Base-by-base conservation (phyloP, 2,888 invertebrate genomes). In the Icerya purchasi region DNA sequence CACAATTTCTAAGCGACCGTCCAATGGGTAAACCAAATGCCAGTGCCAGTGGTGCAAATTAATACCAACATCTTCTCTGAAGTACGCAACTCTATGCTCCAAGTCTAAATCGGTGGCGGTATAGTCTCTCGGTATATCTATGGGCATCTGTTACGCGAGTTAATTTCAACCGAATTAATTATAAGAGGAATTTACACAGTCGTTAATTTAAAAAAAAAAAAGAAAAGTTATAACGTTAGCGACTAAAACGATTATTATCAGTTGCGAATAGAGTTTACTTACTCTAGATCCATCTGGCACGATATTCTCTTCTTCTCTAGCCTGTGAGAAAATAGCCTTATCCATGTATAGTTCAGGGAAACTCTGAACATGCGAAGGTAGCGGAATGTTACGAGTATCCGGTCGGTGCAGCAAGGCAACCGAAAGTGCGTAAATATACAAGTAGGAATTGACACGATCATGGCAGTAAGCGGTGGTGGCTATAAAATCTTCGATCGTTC, bases 31-130 rank as follows among this genome's bases (percentile, higher is more conserved):
- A 1, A 89, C 87, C 65, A 89, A 76, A 71, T 90, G 89, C 89
- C 88, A 89, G 69, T 89, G 88, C 88, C 88, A 90, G 70, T 90
- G 89, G 70, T 89, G 89, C 57, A 86, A 80, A 72, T 89, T 89
- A 66, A 89, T 76, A 64, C 86, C 87, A 63, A 87, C 75, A 70
- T 88, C 89, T 70, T 89, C 88, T 50, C 88, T 78, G 77, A 84
- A 89, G 72, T 89, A 90, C 25, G 86, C 83, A 62, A 86, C 71
- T 3, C 83, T 78, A 70, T 89, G 87, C 67, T 90, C 89, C 1
- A 80, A 80, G 66, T 89, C 86, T 2, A 75, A 67, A 63, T 81
- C 78, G 0, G 81, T 78, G 0, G 86, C 88, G 0, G 88, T 84
- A 70, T 81, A 86, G 72, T 86, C 82, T 22, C 72, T 68, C 0